Evolutionary conservation across 2,888 invertebrate genomes (phyloP).

Genomic region (Drosophila mimetica): DNA sequence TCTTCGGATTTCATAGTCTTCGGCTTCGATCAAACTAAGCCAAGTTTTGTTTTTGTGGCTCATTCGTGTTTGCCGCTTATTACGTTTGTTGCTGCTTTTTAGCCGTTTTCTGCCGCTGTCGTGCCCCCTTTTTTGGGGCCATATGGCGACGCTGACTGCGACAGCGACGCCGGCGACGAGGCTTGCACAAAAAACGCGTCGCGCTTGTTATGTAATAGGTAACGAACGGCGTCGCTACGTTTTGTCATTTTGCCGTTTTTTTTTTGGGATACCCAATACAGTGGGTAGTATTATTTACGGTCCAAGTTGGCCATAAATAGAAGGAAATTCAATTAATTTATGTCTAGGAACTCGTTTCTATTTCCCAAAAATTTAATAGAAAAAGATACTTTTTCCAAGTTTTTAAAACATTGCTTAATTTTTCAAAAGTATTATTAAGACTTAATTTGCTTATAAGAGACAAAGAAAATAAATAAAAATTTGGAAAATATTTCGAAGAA

Average conservation of each 20-base stretch:
- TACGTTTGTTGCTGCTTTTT: slow-evolving; percentile 37
- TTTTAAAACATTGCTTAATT: too few species aligned
- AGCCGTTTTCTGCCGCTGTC: slow-evolving; percentile 61
- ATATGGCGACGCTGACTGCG: slow-evolving; percentile 54
- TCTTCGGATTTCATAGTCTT: slow-evolving; percentile 13
- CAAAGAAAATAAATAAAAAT: too few species aligned
- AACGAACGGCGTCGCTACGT: slow-evolving; percentile 40
- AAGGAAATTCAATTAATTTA: background rate
- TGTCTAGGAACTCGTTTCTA: background rate
- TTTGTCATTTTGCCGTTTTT: slow-evolving; percentile 58
- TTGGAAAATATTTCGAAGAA: too few species aligned
- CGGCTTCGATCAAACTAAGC: slow-evolving; percentile 40
- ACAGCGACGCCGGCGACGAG: slow-evolving; percentile 26
- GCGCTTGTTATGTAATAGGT: slow-evolving; percentile 48
- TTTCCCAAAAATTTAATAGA: background rate
- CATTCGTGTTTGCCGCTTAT: slow-evolving; percentile 46
- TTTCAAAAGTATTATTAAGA: too few species aligned
- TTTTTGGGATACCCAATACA: slow-evolving; percentile 19
- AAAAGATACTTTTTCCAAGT: too few species aligned
- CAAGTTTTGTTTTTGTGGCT: slow-evolving; percentile 37
- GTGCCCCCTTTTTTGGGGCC: slow-evolving; percentile 75
- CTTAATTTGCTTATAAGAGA: too few species aligned
- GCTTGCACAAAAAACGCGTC: slow-evolving; percentile 49
- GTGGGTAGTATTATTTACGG: slow-evolving; percentile 10
- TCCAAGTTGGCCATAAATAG: background rate